These are phyloP conservation scores for Leucosticte australis DNA, from an alignment of 2,113 vertebrate species.

Conservation along the genomic window DNA sequence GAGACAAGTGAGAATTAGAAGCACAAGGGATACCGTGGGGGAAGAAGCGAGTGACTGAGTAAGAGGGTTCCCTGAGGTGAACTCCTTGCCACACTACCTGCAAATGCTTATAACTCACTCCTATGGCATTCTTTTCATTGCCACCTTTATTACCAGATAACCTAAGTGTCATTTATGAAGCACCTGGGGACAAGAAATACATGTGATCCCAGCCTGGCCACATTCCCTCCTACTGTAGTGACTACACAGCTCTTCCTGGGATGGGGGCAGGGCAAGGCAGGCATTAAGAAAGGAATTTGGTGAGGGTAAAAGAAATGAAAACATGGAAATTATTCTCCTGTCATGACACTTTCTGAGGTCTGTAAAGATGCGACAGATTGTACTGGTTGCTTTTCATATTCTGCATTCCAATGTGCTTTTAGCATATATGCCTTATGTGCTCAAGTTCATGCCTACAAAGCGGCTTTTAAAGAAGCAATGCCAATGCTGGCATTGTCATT, in stretches of 20 bases:
- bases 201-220: not conserved
- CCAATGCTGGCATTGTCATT: not conserved
- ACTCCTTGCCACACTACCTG: not conserved
- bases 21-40: not conserved
- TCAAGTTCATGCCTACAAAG: not conserved
- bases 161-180: not conserved
- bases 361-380: conserved; percentile 7
- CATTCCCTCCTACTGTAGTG: not conserved
- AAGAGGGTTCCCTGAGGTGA: conserved; percentile 18
- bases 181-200: conserved; percentile 3
- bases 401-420: not conserved
- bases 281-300: not conserved
- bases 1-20: not conserved
- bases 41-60: not conserved
- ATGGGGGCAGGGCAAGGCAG: not conserved
- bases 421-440: not conserved
- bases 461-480: fast-evolving
- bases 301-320: not conserved
- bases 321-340: not conserved
- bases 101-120: not conserved
- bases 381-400: not conserved
- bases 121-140: not conserved
- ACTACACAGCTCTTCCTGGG: not conserved
- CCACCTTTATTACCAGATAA: not conserved
- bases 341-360: not conserved